Evolutionary conservation across 2,797 vertebrate species (phyloP), one percentile per base, ranked within the genome.

Genomic region (Microctenopoma stevenorrisi): DNA sequence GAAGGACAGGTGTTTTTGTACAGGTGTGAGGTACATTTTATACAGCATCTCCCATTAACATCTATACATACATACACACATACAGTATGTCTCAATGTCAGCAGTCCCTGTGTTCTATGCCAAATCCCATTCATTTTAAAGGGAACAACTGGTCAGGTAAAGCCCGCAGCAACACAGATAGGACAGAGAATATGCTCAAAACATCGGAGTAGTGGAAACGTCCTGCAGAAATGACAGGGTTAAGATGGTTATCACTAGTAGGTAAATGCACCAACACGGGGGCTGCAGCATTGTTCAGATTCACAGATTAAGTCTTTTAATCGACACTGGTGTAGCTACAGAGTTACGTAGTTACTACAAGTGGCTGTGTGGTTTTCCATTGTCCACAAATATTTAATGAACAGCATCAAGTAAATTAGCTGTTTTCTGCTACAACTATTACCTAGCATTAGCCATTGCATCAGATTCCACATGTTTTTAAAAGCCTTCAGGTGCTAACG

Each of bases 1-100:
- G 16, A 60, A 50, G 57, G n/a, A 51, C 60, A 74, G 30, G 56
- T 75, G 63, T n/a, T n/a, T n/a, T n/a, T n/a, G n/a, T n/a, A n/a
- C n/a, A n/a, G n/a, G n/a, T n/a, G n/a, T n/a, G 15, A 82, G 30
- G 38, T 49, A 16, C 72, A 61, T 55, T 48, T 38, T 64, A 48
- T 25, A 73, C 58, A 55, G 25, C 48, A 50, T 67, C 42, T 46
- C 33, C 22, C 7, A 4, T 60, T 37, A 47, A 47, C 14, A 54
- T 46, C 58, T 56, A 47, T 42, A 72, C n/a, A 72, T 59, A 56
- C 18, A 38, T 63, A 70, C 18, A 38, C 60, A 70, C 49, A 42
- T 63, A 68, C 47, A 49, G 47, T 78, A 66, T 50, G 67, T 68
- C 11, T 57, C 53, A 7, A 14, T 57, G 33, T 68, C 38, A 64